phyloP scores from a whole-genome alignment of 2,797 vertebrate genomes.

The Poecilia wingei region DNA sequence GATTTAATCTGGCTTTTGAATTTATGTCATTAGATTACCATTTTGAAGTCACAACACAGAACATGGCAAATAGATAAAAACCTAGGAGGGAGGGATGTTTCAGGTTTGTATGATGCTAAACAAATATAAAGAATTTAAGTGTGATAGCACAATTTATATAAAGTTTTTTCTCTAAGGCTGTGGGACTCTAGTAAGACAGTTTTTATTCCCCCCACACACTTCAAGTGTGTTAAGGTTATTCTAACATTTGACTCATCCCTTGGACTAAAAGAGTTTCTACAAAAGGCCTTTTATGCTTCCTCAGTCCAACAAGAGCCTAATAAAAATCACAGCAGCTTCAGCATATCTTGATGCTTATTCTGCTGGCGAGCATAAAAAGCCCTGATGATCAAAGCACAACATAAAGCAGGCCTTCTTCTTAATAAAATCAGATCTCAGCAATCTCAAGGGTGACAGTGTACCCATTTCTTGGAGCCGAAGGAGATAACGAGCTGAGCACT shows the following conservation, averaged over 20 bases:
- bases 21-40: slow-evolving; percentile 10
- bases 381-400: slow-evolving; percentile 60
- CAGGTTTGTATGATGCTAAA: neutral
- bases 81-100: neutral
- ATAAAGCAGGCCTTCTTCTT: slow-evolving; percentile 42
- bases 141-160: neutral
- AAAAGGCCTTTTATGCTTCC: slow-evolving; percentile 33
- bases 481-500: slow-evolving; percentile 60
- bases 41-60: slow-evolving; percentile 13
- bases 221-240: slow-evolving; percentile 3
- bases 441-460: slow-evolving; percentile 51
- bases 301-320: slow-evolving; percentile 39
- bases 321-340: slow-evolving; percentile 55
- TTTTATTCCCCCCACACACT: neutral
- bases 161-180: neutral
- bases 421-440: slow-evolving; percentile 62
- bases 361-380: slow-evolving; percentile 32
- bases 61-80: neutral
- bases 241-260: slow-evolving; percentile 28
- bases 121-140: neutral
- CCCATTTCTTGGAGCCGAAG: slow-evolving; percentile 45
- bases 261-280: slow-evolving; percentile 32
- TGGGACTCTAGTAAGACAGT: neutral
- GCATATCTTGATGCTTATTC: slow-evolving; percentile 51
- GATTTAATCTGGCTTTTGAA: slow-evolving; percentile 17